phyloP scores from a whole-genome alignment of 2,113 vertebrate genomes.

The Osmerus mordax region DNA sequence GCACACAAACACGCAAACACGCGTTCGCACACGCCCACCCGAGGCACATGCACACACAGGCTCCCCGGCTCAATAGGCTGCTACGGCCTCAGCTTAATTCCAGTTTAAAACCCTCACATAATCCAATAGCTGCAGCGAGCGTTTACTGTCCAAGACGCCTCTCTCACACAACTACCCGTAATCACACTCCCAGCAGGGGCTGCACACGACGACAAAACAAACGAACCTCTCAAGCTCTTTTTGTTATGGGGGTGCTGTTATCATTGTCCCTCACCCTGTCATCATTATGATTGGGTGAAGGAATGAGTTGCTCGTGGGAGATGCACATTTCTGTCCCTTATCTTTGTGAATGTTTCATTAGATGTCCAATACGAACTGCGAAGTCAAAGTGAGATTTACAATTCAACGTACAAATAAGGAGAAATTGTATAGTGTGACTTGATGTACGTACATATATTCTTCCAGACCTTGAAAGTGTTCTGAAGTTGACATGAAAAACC shows the following conservation, averaged over 20 bases:
- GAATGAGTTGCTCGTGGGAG: too few species aligned
- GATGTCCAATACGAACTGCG: neutral
- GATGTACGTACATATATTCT: too few species aligned
- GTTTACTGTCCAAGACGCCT: conserved; percentile 74
- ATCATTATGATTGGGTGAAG: too few species aligned
- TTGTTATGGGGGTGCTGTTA: conserved; percentile 26
- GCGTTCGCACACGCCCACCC: conserved; percentile 1
- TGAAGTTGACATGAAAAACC: too few species aligned
- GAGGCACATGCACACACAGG: conserved; percentile 39
- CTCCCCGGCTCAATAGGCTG: conserved; percentile 68
- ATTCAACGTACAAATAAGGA: neutral
- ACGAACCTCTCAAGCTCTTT: conserved; percentile 16
- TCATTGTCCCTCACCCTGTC: too few species aligned
- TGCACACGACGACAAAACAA: conserved; percentile 40
- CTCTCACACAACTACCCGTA: conserved; percentile 49
- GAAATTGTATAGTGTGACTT: too few species aligned
- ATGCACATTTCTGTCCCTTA: too few species aligned
- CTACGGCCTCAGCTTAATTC: conserved; percentile 78
- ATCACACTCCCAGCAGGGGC: conserved; percentile 27
- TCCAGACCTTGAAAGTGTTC: too few species aligned
- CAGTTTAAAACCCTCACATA: conserved; percentile 83
- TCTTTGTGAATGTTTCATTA: too few species aligned
- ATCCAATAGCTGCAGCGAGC: conserved; percentile 84
- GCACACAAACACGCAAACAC: neutral
- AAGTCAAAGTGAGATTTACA: neutral